Percentiles rank a stretch among this genome's conserved stretches.
phyloP scores from a whole-genome alignment of 2,888 invertebrate genomes.

The Onchidella celtica region DNA sequence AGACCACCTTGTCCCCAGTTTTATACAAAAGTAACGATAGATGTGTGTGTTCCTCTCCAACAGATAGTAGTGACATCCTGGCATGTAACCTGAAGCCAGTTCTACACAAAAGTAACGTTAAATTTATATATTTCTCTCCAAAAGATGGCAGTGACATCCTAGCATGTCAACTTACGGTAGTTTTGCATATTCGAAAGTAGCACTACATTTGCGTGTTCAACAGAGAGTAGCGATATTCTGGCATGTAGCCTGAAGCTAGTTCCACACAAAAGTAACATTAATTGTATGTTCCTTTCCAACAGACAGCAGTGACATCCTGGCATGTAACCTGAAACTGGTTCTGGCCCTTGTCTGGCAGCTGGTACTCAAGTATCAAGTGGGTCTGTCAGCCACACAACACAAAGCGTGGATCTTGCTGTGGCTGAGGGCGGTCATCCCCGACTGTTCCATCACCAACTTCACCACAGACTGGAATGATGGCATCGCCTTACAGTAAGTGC shows the following conservation, averaged over 20 bases:
- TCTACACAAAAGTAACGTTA: too few species aligned
- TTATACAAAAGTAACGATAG: too few species aligned
- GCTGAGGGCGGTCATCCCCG: slow-evolving; percentile 86
- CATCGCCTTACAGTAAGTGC: slow-evolving; percentile 86
- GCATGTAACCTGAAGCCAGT: slow-evolving; percentile 98
- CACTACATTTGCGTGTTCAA: slow-evolving; percentile 75
- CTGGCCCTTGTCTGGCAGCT: slow-evolving; percentile 98
- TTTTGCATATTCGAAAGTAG: too few species aligned
- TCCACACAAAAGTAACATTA: slow-evolving; percentile 7
- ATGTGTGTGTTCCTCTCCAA: slow-evolving; percentile 79
- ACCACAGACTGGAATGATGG: slow-evolving; percentile 99
- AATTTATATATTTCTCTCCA: too few species aligned
- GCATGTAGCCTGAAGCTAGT: slow-evolving; percentile 98
- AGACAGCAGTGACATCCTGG: slow-evolving; percentile 98
- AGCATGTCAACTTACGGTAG: too few species aligned
- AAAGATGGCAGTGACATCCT: too few species aligned
- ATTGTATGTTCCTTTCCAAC: slow-evolving; percentile 76
- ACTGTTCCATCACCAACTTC: slow-evolving; percentile 86
- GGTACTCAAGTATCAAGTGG: slow-evolving; percentile 98
- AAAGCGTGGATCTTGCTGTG: slow-evolving; percentile 98
- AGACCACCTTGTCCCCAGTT: too few species aligned
- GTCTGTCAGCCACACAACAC: slow-evolving; percentile 96
- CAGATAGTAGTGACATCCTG: slow-evolving; percentile 97
- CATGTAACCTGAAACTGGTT: slow-evolving; percentile 97
- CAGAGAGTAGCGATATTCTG: slow-evolving; percentile 97